Base-by-base conservation (phyloP, 2,113 vertebrate species). In the Myiopsitta monachus region DNA sequence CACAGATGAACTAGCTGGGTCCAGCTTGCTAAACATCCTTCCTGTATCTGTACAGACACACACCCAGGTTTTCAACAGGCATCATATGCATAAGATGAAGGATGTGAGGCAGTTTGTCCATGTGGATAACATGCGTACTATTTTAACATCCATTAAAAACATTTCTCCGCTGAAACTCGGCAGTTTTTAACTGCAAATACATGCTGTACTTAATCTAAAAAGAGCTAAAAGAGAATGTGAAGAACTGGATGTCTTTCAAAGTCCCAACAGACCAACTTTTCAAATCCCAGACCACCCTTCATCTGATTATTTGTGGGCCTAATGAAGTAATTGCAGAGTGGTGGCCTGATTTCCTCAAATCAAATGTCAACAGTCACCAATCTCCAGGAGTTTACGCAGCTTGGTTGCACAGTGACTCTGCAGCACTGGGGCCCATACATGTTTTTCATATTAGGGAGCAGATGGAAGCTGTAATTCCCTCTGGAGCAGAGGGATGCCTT, bases 371-470 rank as follows among this genome's bases (percentile, higher is more conserved):
- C 87, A 96, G 95, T 96, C 97, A 79, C 78, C 18, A 95, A 72
- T 54, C 88, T 91, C 91, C 94, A 82, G 46, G 95, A 96, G 88
- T 81, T 92, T 52, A 85, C 8, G 31, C 59, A 95, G 92, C 91
- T 88, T 91, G 92, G 91, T 95, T 97, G 94, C 95, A 87, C 68
- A 79, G 90, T 92, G 93, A 90, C 76, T 88, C 80, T 79, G 82
- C 38, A 76, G 62, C 54, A 77, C n/a, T 31, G 61, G 76, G 79
- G 57, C 82, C 67, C 7, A 1, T 86, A 88, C 97, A 98, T 92
- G 95, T 97, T 98, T 98, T 98, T 97, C 93, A 66, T 95, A 97
- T 98, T 98, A 98, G 64, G 90, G 88, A 98, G 96, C 98, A 98
- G 97, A 98, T 98, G 98, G 97, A 97, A 97, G 97, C 87, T 96